A percentile compares a stretch with the other conserved stretches of the same genome.
Conservation (phyloP, 2,888 invertebrate species). For the Drosophila melanosoma region DNA sequence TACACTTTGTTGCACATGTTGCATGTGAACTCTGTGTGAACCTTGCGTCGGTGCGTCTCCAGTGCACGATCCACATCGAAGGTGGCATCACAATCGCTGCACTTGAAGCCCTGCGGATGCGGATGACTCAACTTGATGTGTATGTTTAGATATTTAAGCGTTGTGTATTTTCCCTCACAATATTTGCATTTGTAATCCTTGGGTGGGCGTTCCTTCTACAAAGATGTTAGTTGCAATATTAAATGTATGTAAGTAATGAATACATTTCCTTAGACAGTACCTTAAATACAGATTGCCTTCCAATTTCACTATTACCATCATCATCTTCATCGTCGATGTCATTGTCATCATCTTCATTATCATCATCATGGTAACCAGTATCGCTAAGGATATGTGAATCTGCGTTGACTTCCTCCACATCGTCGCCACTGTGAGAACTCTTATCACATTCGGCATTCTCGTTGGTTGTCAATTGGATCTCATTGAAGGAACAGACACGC, state of each 20-base stretch:
- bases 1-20: slow-evolving; percentile 70
- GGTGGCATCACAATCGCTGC: slow-evolving; percentile 58
- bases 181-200: slow-evolving; percentile 59
- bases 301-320: slow-evolving; percentile 23
- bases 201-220: slow-evolving; percentile 41
- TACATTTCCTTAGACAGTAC: slow-evolving; percentile 20
- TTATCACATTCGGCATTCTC: background rate
- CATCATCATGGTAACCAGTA: slow-evolving; percentile 6
- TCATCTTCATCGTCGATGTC: slow-evolving; percentile 1
- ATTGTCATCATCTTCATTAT: slow-evolving; percentile 5
- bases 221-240: background rate
- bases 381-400: slow-evolving; percentile 7
- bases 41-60: slow-evolving; percentile 61
- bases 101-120: slow-evolving; percentile 66
- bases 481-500: slow-evolving; percentile 14
- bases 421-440: slow-evolving; percentile 19
- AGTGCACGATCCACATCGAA: slow-evolving; percentile 66
- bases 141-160: slow-evolving; percentile 62
- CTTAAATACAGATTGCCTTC: slow-evolving; percentile 51
- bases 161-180: slow-evolving; percentile 60
- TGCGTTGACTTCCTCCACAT: slow-evolving; percentile 15
- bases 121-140: slow-evolving; percentile 69
- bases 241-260: background rate
- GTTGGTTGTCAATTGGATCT: slow-evolving; percentile 8
- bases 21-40: slow-evolving; percentile 66